phyloP scores from a whole-genome alignment of 2,797 vertebrate species.

The Fundulus diaphanus region DNA sequence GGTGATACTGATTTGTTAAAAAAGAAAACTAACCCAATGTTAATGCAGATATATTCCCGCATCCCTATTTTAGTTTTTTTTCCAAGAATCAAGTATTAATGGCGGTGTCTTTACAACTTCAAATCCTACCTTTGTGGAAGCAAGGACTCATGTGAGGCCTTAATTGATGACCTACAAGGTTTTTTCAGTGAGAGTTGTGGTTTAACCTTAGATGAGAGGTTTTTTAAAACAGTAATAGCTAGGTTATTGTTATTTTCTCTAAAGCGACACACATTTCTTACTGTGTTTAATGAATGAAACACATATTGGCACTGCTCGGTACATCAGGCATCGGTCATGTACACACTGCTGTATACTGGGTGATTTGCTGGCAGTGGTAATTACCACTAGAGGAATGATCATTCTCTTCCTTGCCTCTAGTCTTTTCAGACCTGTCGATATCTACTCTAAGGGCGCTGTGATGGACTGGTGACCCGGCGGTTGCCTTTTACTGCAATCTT shows the following conservation, averaged over 20 bases:
- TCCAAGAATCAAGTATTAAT: neutral
- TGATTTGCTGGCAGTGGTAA: neutral
- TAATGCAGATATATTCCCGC: neutral
- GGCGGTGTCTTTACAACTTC: neutral
- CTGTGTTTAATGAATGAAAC: neutral
- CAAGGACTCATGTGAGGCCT: neutral
- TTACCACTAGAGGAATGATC: neutral
- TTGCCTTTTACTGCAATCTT: neutral
- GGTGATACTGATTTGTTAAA: neutral
- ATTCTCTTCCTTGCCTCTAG: neutral
- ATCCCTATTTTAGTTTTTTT: neutral
- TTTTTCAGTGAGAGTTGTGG: neutral
- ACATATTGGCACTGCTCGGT: neutral
- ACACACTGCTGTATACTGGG: neutral
- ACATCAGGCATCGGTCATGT: neutral
- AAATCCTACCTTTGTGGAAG: neutral
- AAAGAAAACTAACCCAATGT: neutral
- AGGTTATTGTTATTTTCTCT: neutral
- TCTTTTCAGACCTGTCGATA: neutral
- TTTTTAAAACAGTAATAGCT: neutral
- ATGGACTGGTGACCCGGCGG: neutral
- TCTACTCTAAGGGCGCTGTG: neutral
- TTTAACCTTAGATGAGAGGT: neutral
- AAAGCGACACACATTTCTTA: neutral
- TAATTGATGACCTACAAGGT: neutral